Evolutionary conservation across 1,140 invertebrate genomes (phyloP).

Genomic region (Hyposmocoma kahamanoa): DNA sequence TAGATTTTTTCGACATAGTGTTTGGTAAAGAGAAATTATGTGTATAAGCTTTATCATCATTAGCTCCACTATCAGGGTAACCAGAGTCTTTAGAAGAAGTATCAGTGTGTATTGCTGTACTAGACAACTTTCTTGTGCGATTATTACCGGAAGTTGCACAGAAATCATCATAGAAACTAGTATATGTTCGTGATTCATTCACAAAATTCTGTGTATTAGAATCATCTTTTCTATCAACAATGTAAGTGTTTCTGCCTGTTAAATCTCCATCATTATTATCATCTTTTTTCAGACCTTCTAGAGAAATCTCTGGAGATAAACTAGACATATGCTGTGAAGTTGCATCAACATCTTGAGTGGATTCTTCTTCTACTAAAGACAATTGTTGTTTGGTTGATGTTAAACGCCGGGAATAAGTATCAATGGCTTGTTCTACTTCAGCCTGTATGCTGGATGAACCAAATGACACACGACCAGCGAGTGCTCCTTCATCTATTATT

Average conservation of each 20-base stretch:
- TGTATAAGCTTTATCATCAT: conserved; percentile 41
- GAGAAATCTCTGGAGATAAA: conserved; percentile 34
- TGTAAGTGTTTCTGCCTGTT: conserved; percentile 17
- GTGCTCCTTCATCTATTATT: conserved; percentile 19
- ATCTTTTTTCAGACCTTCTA: conserved; percentile 18
- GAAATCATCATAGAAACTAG: conserved; percentile 56
- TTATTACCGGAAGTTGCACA: conserved; percentile 23
- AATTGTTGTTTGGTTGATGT: conserved; percentile 53
- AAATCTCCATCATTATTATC: conserved; percentile 14
- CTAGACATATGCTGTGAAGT: conserved; percentile 29
- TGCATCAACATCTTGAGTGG: conserved; percentile 63
- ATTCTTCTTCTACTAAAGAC: conserved; percentile 70
- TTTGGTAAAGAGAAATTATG: conserved; percentile 43
- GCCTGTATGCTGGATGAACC: conserved; percentile 24
- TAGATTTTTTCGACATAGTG: conserved; percentile 32
- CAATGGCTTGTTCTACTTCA: conserved; percentile 32
- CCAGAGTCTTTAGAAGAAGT: conserved; percentile 63
- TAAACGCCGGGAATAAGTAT: conserved; percentile 37
- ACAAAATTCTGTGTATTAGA: conserved; percentile 26
- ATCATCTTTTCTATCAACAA: conserved; percentile 20
- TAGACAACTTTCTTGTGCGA: conserved; percentile 42
- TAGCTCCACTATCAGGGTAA: conserved; percentile 45
- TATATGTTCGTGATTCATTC: conserved; percentile 40
- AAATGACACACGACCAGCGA: conserved; percentile 42
- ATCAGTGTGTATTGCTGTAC: conserved; percentile 47